phyloP scores from a whole-genome alignment of 37 sponge, comb jelly and placozoan genomes.

The Crambe crambe region DNA sequence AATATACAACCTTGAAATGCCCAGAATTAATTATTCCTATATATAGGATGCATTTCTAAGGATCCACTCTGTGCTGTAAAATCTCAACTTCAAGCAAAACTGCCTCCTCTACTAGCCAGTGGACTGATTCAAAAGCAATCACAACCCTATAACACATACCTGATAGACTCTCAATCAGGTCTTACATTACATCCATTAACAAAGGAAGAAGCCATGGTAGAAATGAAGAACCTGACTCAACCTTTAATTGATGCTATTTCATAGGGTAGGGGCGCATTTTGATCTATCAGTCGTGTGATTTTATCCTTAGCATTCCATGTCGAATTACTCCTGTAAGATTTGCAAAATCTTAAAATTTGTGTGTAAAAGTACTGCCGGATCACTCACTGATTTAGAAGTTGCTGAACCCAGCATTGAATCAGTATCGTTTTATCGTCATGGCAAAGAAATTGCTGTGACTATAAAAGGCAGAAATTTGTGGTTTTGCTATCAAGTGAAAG shows the following conservation, averaged over 20 bases:
- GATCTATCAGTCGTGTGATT: no score
- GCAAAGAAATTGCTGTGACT: slow-evolving; percentile 36
- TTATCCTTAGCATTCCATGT: neutral
- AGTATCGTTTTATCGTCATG: slow-evolving; percentile 43
- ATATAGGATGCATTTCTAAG: no score
- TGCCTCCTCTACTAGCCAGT: neutral
- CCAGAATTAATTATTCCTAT: no score
- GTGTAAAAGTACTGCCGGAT: neutral
- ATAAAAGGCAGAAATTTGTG: slow-evolving; percentile 32
- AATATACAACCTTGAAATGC: no score
- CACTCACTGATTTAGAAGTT: neutral
- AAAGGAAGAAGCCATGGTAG: neutral
- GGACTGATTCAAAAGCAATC: neutral
- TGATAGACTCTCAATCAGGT: neutral
- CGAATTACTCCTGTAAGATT: neutral
- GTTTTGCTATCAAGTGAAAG: slow-evolving; percentile 36
- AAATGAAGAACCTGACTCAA: neutral
- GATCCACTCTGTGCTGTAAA: no score
- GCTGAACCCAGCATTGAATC: slow-evolving; percentile 9
- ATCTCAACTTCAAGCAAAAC: neutral
- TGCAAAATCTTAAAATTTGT: neutral
- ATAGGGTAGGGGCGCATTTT: neutral
- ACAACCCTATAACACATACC: neutral
- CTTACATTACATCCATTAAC: neutral
- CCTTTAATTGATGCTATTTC: neutral